phyloP scores from a whole-genome alignment of 2,888 invertebrate genomes.

The Drosophila emarginata region DNA sequence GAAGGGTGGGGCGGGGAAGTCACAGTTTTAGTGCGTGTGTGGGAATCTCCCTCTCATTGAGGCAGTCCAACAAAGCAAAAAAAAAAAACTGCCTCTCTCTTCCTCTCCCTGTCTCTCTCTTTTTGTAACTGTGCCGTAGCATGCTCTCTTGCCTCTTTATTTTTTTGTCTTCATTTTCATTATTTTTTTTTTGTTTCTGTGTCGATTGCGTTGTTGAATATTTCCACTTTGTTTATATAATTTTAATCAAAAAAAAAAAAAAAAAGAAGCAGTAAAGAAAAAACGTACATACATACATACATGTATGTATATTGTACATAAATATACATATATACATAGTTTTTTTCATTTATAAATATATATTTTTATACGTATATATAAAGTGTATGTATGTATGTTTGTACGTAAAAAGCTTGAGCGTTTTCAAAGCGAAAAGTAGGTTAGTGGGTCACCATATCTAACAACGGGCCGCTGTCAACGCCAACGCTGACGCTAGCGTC shows the following conservation, averaged over 20 bases:
- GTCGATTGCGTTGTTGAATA: conserved; percentile 78
- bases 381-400: conserved; percentile 23
- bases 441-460: conserved; percentile 87
- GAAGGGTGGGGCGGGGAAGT: neutral
- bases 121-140: conserved; percentile 24
- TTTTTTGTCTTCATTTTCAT: conserved; percentile 60
- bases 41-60: conserved; percentile 61
- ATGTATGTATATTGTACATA: conserved; percentile 13
- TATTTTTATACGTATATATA: neutral
- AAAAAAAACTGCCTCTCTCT: conserved; percentile 46
- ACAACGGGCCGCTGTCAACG: conserved; percentile 62
- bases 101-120: conserved; percentile 20
- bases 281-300: conserved; percentile 34
- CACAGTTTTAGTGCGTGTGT: conserved; percentile 53
- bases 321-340: neutral
- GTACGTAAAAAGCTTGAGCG: conserved; percentile 78
- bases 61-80: conserved; percentile 40
- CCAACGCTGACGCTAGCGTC: conserved; percentile 37
- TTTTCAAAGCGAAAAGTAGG: conserved; percentile 86
- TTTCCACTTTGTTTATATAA: conserved; percentile 80
- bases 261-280: conserved; percentile 58
- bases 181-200: conserved; percentile 66
- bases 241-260: conserved; percentile 75
- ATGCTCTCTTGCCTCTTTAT: conserved; percentile 32
- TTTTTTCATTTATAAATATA: neutral